phyloP scores from a whole-genome alignment of 2,888 invertebrate species.

The Stratiomys singularior region DNA sequence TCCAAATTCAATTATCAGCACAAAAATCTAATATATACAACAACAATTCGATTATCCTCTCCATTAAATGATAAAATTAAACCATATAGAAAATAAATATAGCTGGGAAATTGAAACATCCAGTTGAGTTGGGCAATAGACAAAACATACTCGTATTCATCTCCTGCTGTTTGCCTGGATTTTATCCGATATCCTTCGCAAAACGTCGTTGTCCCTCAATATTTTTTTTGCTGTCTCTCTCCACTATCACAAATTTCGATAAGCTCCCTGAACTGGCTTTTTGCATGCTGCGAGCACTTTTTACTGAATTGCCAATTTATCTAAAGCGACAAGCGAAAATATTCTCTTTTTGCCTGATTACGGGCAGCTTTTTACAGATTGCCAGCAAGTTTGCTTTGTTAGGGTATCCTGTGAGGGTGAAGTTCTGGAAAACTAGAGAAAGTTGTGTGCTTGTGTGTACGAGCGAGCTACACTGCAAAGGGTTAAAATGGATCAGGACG shows the following conservation, averaged over 20 bases:
- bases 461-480: background rate
- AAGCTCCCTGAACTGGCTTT: slow-evolving; percentile 15
- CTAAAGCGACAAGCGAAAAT: slow-evolving; percentile 10
- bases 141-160: background rate
- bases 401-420: background rate
- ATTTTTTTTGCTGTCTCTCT: too few relatives aligned
- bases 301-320: slow-evolving; percentile 25
- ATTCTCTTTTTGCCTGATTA: slow-evolving; percentile 12
- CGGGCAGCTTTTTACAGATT: background rate
- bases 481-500: background rate
- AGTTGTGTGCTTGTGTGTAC: background rate
- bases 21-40: too few relatives aligned
- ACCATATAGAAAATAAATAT: slow-evolving; percentile 21
- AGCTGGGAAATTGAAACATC: background rate
- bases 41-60: slow-evolving; percentile 24
- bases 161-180: background rate
- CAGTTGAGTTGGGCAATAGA: background rate
- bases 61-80: slow-evolving; percentile 31
- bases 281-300: slow-evolving; percentile 7
- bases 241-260: slow-evolving; percentile 5
- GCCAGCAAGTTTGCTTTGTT: background rate
- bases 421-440: background rate
- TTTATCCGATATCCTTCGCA: background rate
- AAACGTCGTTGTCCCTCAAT: background rate
- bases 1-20: too few relatives aligned